These are phyloP conservation scores for Orussus abietinus DNA, from an alignment of 1,140 invertebrate genomes.

Conservation along the genomic window DNA sequence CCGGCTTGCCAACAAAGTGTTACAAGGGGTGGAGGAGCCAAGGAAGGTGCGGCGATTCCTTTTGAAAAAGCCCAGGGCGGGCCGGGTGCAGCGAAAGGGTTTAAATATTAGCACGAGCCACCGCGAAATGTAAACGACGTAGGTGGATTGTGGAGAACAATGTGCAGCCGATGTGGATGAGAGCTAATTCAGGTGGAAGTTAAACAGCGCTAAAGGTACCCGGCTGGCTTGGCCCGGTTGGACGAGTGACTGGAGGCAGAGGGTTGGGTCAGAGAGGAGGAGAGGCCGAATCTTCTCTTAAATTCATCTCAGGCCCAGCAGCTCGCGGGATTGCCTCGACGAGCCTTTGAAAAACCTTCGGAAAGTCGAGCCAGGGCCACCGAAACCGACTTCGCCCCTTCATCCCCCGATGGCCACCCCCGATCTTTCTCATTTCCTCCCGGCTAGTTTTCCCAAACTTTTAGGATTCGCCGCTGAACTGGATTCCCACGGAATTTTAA, in stretches of 20 bases:
- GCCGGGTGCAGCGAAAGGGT: constrained; percentile 21
- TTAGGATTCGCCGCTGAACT: constrained; percentile 20
- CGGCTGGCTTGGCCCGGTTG: constrained; percentile 11
- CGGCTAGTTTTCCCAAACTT: too few species aligned
- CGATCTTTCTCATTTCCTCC: too few species aligned
- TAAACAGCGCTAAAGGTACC: constrained; percentile 38
- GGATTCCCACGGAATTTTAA: constrained; percentile 40
- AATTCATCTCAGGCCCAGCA: neutral
- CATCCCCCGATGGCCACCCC: too few species aligned
- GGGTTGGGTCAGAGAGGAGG: constrained; percentile 6
- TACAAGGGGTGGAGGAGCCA: too few species aligned
- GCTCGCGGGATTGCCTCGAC: neutral
- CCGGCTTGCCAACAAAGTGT: too few species aligned
- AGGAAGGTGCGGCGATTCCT: too few species aligned
- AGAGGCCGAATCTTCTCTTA: too few species aligned
- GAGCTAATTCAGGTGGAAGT: constrained; percentile 45
- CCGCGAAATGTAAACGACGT: constrained; percentile 36
- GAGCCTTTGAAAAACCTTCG: too few species aligned
- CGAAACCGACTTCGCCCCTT: too few species aligned
- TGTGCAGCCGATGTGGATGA: constrained; percentile 24
- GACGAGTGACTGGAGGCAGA: neutral
- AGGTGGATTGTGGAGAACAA: constrained; percentile 39
- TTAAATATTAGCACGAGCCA: constrained; percentile 38
- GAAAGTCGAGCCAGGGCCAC: too few species aligned
- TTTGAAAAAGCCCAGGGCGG: too few species aligned